phyloP scores from a whole-genome alignment of 1,140 invertebrate genomes.

The Leptopilina boulardi region DNA sequence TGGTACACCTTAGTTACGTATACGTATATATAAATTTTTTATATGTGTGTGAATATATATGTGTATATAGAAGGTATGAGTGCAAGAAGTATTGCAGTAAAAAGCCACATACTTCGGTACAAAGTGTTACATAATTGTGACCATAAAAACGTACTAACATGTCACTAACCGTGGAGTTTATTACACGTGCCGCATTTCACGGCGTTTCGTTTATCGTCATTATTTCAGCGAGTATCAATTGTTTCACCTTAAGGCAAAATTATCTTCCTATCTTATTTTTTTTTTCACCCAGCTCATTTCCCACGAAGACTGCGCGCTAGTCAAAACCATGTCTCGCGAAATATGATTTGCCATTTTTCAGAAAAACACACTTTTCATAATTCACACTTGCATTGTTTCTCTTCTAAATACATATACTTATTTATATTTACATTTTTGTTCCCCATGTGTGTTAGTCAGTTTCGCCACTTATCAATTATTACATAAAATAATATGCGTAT shows the following conservation, averaged over 20 bases:
- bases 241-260: constrained; percentile 24
- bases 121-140: constrained; percentile 24
- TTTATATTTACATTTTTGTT: too few relatives aligned
- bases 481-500: too few relatives aligned
- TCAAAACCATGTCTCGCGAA: background rate
- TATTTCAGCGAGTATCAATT: constrained; percentile 33
- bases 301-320: constrained; percentile 18
- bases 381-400: background rate
- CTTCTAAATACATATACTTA: too few relatives aligned
- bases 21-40: background rate
- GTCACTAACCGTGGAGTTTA: constrained; percentile 27
- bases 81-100: background rate
- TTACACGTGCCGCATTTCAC: constrained; percentile 21
- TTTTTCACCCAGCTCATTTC: background rate
- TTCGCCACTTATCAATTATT: constrained; percentile 11
- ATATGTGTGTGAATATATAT: too few relatives aligned
- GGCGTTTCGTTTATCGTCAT: constrained; percentile 25
- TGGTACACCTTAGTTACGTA: background rate
- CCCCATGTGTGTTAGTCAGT: background rate
- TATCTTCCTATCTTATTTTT: background rate
- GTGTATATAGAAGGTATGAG: background rate
- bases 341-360: constrained; percentile 4
- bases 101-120: constrained; percentile 23
- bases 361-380: constrained; percentile 10
- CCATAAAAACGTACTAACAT: constrained; percentile 26